Evolutionary conservation across 1,140 invertebrate genomes (phyloP).

Genomic region (Macrobrachium rosenbergii): DNA sequence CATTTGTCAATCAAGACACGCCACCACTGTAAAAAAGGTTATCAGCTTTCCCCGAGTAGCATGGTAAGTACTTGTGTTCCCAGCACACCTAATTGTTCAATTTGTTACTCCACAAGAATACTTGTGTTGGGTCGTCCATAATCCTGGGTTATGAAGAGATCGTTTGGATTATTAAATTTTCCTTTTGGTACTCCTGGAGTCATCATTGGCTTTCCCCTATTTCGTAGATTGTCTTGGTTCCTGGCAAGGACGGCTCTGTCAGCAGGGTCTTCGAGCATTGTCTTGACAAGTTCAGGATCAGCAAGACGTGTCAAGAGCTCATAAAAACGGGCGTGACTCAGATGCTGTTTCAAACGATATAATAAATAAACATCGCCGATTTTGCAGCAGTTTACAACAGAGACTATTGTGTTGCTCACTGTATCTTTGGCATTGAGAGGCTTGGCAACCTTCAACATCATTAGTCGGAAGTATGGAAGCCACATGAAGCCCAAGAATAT

Average conservation of each 20-base stretch:
- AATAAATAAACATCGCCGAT: slow-evolving; percentile 57
- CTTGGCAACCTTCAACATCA: slow-evolving; percentile 63
- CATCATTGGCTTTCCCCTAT: slow-evolving; percentile 38
- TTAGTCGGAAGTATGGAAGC: slow-evolving; percentile 60
- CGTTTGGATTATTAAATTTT: slow-evolving; percentile 50
- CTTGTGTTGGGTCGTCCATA: slow-evolving; percentile 55
- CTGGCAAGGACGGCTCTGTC: slow-evolving; percentile 51
- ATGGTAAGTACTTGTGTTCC: slow-evolving; percentile 22
- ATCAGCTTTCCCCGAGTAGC: slow-evolving; percentile 12
- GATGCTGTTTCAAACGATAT: slow-evolving; percentile 54
- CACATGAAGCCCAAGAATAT: slow-evolving; percentile 62
- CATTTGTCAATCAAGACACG: too few relatives aligned
- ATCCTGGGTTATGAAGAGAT: slow-evolving; percentile 51
- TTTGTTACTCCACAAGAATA: slow-evolving; percentile 50
- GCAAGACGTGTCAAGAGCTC: slow-evolving; percentile 54
- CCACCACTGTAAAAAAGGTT: not conserved
- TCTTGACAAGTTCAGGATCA: slow-evolving; percentile 56
- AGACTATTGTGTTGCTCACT: slow-evolving; percentile 61
- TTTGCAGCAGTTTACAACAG: slow-evolving; percentile 58
- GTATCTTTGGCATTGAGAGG: slow-evolving; percentile 63
- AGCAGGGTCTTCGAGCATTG: slow-evolving; percentile 58
- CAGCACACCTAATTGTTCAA: not conserved
- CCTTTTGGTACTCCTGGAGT: slow-evolving; percentile 37
- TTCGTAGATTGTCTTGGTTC: slow-evolving; percentile 51
- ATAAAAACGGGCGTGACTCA: slow-evolving; percentile 58